Percentiles rank a stretch among this genome's conserved stretches.
Conservation (phyloP, 2,113 vertebrate species). For the Callopanchax toddi region DNA sequence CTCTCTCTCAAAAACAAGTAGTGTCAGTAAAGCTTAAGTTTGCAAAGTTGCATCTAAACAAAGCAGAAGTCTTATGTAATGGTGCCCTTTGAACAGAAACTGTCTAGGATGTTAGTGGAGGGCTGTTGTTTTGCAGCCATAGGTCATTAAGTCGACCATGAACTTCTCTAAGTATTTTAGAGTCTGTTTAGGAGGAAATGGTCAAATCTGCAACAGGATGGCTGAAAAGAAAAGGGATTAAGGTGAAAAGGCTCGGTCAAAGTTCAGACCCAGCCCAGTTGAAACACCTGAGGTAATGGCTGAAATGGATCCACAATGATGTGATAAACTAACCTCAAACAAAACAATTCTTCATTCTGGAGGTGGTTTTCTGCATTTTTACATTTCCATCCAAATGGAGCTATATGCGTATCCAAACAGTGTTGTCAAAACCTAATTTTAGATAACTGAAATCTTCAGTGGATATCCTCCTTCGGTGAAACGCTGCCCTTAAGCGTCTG, state of each 20-base stretch:
- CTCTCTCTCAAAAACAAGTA: background rate
- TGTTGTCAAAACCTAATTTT: constrained; percentile 30
- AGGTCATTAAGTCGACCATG: background rate
- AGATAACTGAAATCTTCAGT: constrained; percentile 17
- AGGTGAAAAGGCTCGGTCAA: too few species aligned
- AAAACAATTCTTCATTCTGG: background rate
- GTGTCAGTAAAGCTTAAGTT: background rate
- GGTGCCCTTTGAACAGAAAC: background rate
- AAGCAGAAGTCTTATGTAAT: background rate
- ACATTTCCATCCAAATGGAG: constrained; percentile 7
- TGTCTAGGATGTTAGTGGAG: background rate
- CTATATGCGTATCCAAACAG: constrained; percentile 7
- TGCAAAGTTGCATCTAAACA: background rate
- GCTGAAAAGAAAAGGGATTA: too few species aligned
- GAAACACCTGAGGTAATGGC: too few species aligned
- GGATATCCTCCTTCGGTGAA: constrained; percentile 11
- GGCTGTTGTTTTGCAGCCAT: background rate
- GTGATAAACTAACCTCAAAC: too few species aligned
- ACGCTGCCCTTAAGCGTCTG: constrained; percentile 25
- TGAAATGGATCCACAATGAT: too few species aligned
- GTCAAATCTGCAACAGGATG: too few species aligned
- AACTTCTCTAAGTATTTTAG: too few species aligned
- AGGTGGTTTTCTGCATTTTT: background rate
- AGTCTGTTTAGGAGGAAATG: too few species aligned
- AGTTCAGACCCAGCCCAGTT: too few species aligned